phyloP scores from a whole-genome alignment of 1,140 invertebrate species.

The Drosophila chauvacae region DNA sequence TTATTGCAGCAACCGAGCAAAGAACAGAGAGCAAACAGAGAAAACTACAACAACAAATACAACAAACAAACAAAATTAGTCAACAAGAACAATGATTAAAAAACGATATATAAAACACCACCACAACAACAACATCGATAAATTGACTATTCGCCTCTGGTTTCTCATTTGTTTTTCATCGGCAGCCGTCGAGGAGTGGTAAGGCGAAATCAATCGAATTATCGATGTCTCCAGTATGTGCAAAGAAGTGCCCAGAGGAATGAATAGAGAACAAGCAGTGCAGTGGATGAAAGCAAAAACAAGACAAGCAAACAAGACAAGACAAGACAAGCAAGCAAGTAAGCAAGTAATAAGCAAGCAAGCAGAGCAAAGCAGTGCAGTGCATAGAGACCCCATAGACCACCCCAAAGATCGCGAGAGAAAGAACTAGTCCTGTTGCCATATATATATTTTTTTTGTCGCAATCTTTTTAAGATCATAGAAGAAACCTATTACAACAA shows the following conservation, averaged over 20 bases:
- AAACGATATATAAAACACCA: not conserved
- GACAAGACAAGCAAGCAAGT: not conserved
- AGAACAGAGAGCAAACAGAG: conserved; percentile 13
- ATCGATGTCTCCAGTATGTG: conserved; percentile 35
- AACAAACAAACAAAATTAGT: not conserved
- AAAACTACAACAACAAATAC: not conserved
- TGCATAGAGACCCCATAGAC: not conserved
- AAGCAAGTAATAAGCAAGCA: conserved; percentile 1
- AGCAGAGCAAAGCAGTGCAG: not conserved
- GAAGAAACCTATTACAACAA: conserved; percentile 41
- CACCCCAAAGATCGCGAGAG: not conserved
- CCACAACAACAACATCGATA: conserved; percentile 27
- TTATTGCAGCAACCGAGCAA: not conserved
- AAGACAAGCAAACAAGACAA: not conserved
- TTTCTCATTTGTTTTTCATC: conserved; percentile 47
- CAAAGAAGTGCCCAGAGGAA: conserved; percentile 8
- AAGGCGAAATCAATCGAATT: conserved; percentile 8
- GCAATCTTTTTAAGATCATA: not conserved
- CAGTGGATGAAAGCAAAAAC: not conserved
- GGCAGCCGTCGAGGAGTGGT: conserved; percentile 20
- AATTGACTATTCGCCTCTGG: conserved; percentile 34
- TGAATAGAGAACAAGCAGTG: conserved; percentile 3
- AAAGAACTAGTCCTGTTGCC: not conserved
- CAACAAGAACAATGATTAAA: not conserved
- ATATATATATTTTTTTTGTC: not conserved